phyloP scores from a whole-genome alignment of 2,113 vertebrate genomes.

The Ptyas mucosa region DNA sequence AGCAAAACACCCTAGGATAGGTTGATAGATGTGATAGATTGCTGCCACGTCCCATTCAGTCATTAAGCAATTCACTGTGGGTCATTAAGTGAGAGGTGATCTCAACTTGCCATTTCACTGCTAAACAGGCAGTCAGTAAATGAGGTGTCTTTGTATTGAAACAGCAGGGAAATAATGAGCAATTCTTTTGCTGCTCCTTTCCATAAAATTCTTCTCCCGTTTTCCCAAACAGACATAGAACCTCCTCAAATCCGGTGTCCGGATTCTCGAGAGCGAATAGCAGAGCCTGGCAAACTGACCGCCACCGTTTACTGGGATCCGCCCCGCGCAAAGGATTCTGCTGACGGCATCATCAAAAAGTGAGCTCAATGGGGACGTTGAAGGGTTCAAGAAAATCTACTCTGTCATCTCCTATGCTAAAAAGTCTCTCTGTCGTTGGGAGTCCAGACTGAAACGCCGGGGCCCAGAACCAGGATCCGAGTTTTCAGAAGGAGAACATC shows the following conservation, averaged over 20 bases:
- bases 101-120: not conserved
- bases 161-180: not conserved
- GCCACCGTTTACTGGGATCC: conserved; percentile 85
- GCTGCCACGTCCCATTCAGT: not conserved
- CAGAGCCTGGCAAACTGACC: conserved; percentile 87
- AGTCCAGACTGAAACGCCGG: conserved; percentile 76
- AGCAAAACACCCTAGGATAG: not conserved
- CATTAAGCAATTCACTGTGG: not conserved
- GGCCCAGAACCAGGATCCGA: conserved; percentile 81
- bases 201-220: conserved; percentile 21
- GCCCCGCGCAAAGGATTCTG: conserved; percentile 84
- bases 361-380: conserved; percentile 47
- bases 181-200: not conserved
- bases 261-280: conserved; percentile 81
- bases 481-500: conserved; percentile 81
- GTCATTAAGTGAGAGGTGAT: not conserved
- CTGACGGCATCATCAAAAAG: conserved; percentile 82
- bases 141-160: not conserved
- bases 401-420: not conserved
- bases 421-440: not conserved
- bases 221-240: conserved; percentile 77
- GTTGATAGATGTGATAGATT: not conserved
- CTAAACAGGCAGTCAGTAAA: not conserved
- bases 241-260: conserved; percentile 94
- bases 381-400: fast-evolving